These are phyloP conservation scores for Heliconius melpomene DNA, from an alignment of 1,140 invertebrate genomes.

Conservation along the genomic window DNA sequence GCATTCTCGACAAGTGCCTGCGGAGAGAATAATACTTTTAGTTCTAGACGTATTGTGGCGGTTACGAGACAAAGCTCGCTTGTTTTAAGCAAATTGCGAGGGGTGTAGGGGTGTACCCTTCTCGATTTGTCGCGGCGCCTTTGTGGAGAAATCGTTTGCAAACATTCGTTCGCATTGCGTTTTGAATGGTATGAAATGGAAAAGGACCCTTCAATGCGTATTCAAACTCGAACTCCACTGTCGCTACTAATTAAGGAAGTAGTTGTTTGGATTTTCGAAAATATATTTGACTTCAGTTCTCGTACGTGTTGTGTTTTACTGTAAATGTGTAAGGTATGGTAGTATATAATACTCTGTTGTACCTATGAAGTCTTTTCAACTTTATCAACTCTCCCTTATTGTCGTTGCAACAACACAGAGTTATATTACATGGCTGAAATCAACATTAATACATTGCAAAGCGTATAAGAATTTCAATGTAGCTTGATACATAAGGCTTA, in stretches of 20 bases:
- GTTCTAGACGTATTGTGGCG: slow-evolving; percentile 31
- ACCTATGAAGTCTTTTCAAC: no score
- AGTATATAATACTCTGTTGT: neutral
- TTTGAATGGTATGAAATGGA: slow-evolving; percentile 51
- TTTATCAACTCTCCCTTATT: no score
- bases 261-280: slow-evolving; percentile 32
- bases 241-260: slow-evolving; percentile 57
- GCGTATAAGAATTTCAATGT: no score
- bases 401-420: no score
- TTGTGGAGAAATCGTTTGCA: slow-evolving; percentile 61
- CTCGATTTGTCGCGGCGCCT: slow-evolving; percentile 53
- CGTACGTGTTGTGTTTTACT: neutral
- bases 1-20: slow-evolving; percentile 66
- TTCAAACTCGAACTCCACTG: slow-evolving; percentile 49
- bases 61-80: slow-evolving; percentile 46
- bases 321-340: neutral
- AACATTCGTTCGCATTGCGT: slow-evolving; percentile 58
- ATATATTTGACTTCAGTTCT: slow-evolving; percentile 21
- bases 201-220: slow-evolving; percentile 48
- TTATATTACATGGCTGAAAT: no score
- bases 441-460: no score
- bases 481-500: no score
- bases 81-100: slow-evolving; percentile 75
- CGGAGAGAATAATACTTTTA: slow-evolving; percentile 47
- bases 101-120: slow-evolving; percentile 56